Conservation (phyloP, 2,888 invertebrate species). For the Thecophora atra region DNA sequence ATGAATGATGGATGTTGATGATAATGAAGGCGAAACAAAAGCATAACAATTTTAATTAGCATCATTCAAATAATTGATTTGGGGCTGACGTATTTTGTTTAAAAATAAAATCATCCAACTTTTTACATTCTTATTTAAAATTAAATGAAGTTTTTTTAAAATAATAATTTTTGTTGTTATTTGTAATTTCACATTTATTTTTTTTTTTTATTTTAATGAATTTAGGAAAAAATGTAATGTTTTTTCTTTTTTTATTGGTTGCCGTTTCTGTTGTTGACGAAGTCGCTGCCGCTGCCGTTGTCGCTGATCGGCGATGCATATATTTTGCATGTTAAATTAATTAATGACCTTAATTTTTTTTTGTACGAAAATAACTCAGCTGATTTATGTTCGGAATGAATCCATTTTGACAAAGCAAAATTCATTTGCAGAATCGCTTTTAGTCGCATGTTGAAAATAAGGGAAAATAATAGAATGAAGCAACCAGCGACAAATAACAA, state of each 20-base stretch:
- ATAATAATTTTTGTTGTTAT: background rate
- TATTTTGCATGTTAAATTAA: constrained; percentile 22
- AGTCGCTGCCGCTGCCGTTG: background rate
- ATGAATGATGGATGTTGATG: no score
- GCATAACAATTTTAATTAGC: no score
- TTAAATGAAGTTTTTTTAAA: no score
- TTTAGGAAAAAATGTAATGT: constrained; percentile 11
- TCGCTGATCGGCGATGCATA: background rate
- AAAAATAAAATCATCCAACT: constrained; percentile 27
- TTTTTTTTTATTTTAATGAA: background rate
- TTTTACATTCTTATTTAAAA: constrained; percentile 6
- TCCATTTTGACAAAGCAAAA: background rate
- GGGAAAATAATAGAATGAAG: background rate
- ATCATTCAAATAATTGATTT: background rate
- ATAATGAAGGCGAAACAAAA: no score
- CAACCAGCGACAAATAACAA: background rate
- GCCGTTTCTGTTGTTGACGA: background rate
- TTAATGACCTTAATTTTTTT: constrained; percentile 3
- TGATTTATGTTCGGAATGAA: background rate
- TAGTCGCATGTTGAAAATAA: background rate
- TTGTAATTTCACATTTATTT: background rate
- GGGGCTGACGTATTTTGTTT: constrained; percentile 22
- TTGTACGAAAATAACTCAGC: background rate
- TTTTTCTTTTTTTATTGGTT: background rate
- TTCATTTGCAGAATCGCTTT: background rate